A percentile compares a stretch with the other conserved stretches of the same genome.
Evolutionary conservation across 2,797 vertebrate species (phyloP).

Genomic region (Pelochelys cantorii): DNA sequence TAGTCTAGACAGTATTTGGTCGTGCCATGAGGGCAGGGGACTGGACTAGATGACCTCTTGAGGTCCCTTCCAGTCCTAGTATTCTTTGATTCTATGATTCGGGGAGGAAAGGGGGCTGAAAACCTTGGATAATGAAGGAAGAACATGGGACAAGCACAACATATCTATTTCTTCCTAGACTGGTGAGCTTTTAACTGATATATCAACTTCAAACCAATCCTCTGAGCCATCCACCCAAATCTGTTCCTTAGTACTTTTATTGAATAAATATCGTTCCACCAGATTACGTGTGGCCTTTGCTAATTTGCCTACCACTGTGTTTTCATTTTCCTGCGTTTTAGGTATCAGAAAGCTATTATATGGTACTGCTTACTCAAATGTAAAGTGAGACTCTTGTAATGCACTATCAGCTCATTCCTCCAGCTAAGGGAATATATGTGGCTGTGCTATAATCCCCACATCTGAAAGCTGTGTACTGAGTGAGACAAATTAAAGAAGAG

Average conservation of each 20-base stretch:
- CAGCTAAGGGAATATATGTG: background rate
- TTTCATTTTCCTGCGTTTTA: background rate
- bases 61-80: too few relatives aligned
- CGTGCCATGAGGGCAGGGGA: too few relatives aligned
- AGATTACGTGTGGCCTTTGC: background rate
- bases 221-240: background rate
- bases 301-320: background rate
- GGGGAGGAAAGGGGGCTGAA: background rate
- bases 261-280: background rate
- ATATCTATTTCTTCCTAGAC: background rate
- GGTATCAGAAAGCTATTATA: background rate
- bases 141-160: background rate
- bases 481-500: slow-evolving; percentile 21
- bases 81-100: too few relatives aligned
- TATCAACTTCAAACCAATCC: background rate
- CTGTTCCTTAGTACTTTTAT: background rate
- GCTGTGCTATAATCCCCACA: slow-evolving; percentile 6
- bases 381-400: background rate
- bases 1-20: too few relatives aligned
- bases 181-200: background rate
- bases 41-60: too few relatives aligned
- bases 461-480: background rate
- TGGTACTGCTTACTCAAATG: slow-evolving; percentile 30
- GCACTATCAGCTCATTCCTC: background rate
- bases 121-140: background rate